Conservation (phyloP, 2,113 vertebrate species). For the Scomber japonicus region DNA sequence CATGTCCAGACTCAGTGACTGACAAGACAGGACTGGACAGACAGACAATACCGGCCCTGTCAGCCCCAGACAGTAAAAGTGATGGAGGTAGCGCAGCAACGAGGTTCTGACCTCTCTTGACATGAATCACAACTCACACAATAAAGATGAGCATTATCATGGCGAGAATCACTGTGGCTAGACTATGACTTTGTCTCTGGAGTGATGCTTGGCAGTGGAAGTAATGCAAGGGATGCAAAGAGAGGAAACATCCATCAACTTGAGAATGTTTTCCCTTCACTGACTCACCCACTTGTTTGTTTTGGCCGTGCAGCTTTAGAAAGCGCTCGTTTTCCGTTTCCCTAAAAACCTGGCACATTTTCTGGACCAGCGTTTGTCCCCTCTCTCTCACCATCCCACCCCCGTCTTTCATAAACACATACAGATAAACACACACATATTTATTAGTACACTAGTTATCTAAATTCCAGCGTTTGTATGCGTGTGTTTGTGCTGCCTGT, state of each 20-base stretch:
- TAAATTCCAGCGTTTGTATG: slow-evolving; percentile 38
- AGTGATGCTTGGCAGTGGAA: slow-evolving; percentile 57
- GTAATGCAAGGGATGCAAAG: slow-evolving; percentile 66
- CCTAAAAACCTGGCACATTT: slow-evolving; percentile 36
- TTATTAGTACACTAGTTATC: slow-evolving; percentile 41
- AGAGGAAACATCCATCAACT: slow-evolving; percentile 78
- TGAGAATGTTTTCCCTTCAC: slow-evolving; percentile 69
- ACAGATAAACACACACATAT: slow-evolving; percentile 45
- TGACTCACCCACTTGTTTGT: slow-evolving; percentile 74
- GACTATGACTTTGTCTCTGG: slow-evolving; percentile 60
- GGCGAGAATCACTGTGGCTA: slow-evolving; percentile 50
- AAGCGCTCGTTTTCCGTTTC: slow-evolving; percentile 19
- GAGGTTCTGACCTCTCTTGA: slow-evolving; percentile 43
- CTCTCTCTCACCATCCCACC: background rate
- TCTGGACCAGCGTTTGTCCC: slow-evolving; percentile 16
- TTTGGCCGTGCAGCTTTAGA: slow-evolving; percentile 60
- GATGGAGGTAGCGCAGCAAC: slow-evolving; percentile 44
- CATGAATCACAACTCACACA: slow-evolving; percentile 44
- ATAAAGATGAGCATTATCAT: slow-evolving; percentile 48
- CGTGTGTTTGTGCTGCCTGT: slow-evolving; percentile 37
- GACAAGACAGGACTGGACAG: slow-evolving; percentile 31
- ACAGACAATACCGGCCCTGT: slow-evolving; percentile 40
- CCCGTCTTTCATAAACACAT: slow-evolving; percentile 36
- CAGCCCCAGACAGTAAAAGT: slow-evolving; percentile 39
- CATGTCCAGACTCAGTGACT: slow-evolving; percentile 9